phyloP scores from a whole-genome alignment of 2,888 invertebrate genomes.

The Anarsia innoxiella region DNA sequence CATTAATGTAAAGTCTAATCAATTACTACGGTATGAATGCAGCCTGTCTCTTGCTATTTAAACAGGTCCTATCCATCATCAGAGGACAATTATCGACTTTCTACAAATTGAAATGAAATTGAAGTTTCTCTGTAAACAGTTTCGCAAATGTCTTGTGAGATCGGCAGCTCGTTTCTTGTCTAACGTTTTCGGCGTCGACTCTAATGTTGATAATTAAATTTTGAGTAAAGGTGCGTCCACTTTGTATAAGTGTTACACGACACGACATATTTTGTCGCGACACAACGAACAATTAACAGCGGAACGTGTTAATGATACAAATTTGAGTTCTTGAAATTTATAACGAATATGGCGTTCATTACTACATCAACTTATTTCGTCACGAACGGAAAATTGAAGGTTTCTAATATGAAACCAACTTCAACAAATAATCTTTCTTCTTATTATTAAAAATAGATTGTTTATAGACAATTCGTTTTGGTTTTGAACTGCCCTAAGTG shows the following conservation, averaged over 20 bases:
- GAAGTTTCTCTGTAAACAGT: conserved; percentile 42
- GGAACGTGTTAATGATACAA: conserved; percentile 62
- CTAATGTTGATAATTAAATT: conserved; percentile 70
- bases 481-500: no score
- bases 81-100: conserved; percentile 53
- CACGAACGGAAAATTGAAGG: neutral
- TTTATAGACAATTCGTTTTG: no score
- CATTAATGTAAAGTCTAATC: conserved; percentile 55
- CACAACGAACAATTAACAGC: conserved; percentile 58
- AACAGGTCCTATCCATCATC: conserved; percentile 29
- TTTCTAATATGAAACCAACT: neutral
- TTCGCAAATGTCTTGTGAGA: conserved; percentile 46
- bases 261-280: conserved; percentile 48
- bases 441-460: no score
- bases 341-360: conserved; percentile 30
- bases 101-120: conserved; percentile 53
- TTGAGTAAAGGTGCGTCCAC: conserved; percentile 52
- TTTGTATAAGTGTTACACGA: conserved; percentile 70
- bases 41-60: conserved; percentile 32
- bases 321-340: conserved; percentile 47
- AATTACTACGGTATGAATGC: conserved; percentile 32
- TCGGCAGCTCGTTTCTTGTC: conserved; percentile 37
- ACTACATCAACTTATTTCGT: conserved; percentile 19
- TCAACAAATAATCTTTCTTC: no score
- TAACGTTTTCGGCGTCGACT: conserved; percentile 53